These are phyloP conservation scores for Scomberomorus guttatus DNA, from an alignment of 2,797 vertebrate species.

Conservation along the genomic window DNA sequence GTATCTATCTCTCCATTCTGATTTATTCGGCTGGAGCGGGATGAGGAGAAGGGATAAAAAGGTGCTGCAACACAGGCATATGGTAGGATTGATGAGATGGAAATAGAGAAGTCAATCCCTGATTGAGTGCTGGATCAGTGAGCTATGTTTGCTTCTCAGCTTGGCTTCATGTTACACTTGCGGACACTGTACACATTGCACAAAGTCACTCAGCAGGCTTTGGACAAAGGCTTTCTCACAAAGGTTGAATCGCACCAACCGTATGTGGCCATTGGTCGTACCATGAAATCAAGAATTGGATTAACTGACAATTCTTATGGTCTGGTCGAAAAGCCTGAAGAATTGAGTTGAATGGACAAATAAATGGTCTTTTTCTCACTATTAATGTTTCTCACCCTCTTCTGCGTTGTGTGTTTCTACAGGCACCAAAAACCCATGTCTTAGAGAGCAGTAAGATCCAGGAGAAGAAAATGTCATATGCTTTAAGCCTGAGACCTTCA, in stretches of 20 bases:
- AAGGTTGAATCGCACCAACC: constrained; percentile 22
- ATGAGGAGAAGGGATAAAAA: constrained; percentile 50
- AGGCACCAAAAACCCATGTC: neutral
- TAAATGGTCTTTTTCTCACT: neutral
- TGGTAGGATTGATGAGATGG: constrained; percentile 46
- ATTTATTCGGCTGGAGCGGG: constrained; percentile 46
- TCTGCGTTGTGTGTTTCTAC: neutral
- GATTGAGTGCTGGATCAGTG: constrained; percentile 51
- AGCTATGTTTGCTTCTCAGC: constrained; percentile 44
- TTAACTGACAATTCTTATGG: neutral
- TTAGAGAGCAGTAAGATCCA: neutral
- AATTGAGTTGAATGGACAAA: neutral
- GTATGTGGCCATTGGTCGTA: neutral
- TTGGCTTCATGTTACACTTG: constrained; percentile 39
- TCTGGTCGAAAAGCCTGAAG: neutral
- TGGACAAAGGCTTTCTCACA: constrained; percentile 21
- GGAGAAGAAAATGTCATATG: neutral
- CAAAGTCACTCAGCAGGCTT: constrained; percentile 32
- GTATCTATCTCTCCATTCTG: constrained; percentile 36
- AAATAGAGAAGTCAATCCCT: constrained; percentile 51
- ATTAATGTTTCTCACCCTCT: neutral
- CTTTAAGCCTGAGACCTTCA: neutral
- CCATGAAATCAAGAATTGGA: constrained; percentile 6
- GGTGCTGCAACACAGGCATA: constrained; percentile 35
- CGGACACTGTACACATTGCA: constrained; percentile 11